Conservation (phyloP, 1,140 invertebrate species). For the Macrosteles quadrilineatus region DNA sequence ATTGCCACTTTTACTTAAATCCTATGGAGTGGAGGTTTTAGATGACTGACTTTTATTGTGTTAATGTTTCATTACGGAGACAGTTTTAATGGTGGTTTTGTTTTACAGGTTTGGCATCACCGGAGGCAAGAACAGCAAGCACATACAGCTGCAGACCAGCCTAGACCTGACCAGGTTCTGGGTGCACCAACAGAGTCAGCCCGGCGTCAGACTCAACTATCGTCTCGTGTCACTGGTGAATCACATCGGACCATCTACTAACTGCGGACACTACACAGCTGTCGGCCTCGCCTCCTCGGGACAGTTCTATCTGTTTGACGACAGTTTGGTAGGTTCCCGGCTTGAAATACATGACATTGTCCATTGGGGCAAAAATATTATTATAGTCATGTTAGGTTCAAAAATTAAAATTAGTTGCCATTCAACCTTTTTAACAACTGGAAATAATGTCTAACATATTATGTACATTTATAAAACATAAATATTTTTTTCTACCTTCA, state of each 20-base stretch:
- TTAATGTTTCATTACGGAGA: no score
- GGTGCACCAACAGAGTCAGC: conserved; percentile 53
- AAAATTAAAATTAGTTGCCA: no score
- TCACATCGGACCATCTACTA: conserved; percentile 91
- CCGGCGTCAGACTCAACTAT: conserved; percentile 60
- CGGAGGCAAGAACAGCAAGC: conserved; percentile 66
- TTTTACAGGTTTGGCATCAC: conserved; percentile 54
- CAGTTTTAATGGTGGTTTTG: background rate
- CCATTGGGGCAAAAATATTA: no score
- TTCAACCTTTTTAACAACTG: no score
- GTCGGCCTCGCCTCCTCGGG: conserved; percentile 80
- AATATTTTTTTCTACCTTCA: no score
- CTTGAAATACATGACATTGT: no score
- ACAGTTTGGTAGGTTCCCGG: conserved; percentile 67
- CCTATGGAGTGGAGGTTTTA: no score
- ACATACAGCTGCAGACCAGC: conserved; percentile 67
- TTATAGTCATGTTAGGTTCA: no score
- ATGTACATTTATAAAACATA: no score
- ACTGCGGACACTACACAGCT: conserved; percentile 97
- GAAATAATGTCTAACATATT: no score
- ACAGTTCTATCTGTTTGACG: conserved; percentile 86
- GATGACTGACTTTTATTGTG: no score
- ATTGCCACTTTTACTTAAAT: no score
- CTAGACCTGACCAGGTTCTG: conserved; percentile 67
- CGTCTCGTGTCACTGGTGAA: conserved; percentile 91